Base-by-base conservation (phyloP, 2,797 vertebrate genomes). In the Heteromormyrus szaboi region DNA sequence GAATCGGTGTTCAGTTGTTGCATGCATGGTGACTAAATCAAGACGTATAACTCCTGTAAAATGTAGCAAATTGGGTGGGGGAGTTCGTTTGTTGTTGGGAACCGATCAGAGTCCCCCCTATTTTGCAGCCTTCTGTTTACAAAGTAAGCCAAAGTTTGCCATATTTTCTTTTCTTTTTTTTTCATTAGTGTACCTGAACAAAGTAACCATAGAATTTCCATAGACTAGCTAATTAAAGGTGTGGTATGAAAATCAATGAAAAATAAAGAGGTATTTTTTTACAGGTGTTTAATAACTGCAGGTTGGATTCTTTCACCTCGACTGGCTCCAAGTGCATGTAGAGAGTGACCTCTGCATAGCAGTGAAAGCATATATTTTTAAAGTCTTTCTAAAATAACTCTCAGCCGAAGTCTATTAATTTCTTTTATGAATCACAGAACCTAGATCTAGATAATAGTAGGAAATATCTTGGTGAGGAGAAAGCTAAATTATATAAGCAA, bases 81-180 rank as follows among this genome's bases (percentile, higher is more conserved):
- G 87, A 87, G 90, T 79, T 86, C 53, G 29, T 81, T 84, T 84
- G 81, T 87, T 53, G 22, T 54, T 4, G 53, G 53, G 33, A 65
- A 85, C 62, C 2, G 11, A 72, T 48, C 62, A 6, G 17, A 86
- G 53, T 86, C 46, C 72, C 62, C 51, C 65, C 86, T 72, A 41
- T 68, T 53, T 85, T 89, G 84, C 88, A 86, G 51, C 86, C 54
- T 59, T 89, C 91, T 91, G 91, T 92, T 92, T 92, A 93, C 90
- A 91, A 90, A 91, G 91, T 92, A 94, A 96, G 93, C 95, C 95
- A 96, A 95, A 96, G 95, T 94, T 91, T 91, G 92, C 93, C 88
- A 91, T 68, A 59, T 93, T 91, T 90, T 87, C 93, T 93, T 91
- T 90, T 87, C 93, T 46, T 51, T 81, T 54, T 54, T 53, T 83